phyloP scores from a whole-genome alignment of 2,113 vertebrate genomes.

The Festucalex cinctus region DNA sequence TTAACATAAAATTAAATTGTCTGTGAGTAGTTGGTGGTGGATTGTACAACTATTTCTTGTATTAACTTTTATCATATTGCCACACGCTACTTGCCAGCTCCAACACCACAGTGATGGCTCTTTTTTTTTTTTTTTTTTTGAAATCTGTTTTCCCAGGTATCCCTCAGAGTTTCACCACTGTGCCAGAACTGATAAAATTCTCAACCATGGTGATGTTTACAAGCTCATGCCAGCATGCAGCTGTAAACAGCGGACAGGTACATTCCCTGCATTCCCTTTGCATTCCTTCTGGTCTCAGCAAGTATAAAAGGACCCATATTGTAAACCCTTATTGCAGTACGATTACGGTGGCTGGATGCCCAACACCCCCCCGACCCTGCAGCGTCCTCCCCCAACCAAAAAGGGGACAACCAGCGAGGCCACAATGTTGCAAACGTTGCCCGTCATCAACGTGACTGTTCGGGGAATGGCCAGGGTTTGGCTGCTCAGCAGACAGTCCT shows the following conservation, averaged over 20 bases:
- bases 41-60: no score
- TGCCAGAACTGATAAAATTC: slow-evolving; percentile 39
- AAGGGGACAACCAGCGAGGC: slow-evolving; percentile 43
- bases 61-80: slow-evolving; percentile 23
- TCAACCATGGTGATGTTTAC: slow-evolving; percentile 53
- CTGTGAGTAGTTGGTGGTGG: no score
- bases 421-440: slow-evolving; percentile 41
- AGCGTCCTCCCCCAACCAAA: slow-evolving; percentile 49
- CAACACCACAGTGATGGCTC: neutral
- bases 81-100: neutral
- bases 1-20: no score
- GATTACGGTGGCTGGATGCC: slow-evolving; percentile 63
- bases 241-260: slow-evolving; percentile 48
- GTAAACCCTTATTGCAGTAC: slow-evolving; percentile 34
- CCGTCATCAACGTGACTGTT: slow-evolving; percentile 31
- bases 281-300: neutral
- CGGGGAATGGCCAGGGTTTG: slow-evolving; percentile 30
- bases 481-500: slow-evolving; percentile 52
- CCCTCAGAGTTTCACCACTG: slow-evolving; percentile 34
- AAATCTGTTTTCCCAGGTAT: slow-evolving; percentile 50
- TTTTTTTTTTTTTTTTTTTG: no score
- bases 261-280: neutral
- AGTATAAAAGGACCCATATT: neutral
- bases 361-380: slow-evolving; percentile 49
- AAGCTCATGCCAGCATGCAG: slow-evolving; percentile 34